Evolutionary conservation across 2,797 vertebrate species (phyloP).

Genomic region (Morelia viridis): DNA sequence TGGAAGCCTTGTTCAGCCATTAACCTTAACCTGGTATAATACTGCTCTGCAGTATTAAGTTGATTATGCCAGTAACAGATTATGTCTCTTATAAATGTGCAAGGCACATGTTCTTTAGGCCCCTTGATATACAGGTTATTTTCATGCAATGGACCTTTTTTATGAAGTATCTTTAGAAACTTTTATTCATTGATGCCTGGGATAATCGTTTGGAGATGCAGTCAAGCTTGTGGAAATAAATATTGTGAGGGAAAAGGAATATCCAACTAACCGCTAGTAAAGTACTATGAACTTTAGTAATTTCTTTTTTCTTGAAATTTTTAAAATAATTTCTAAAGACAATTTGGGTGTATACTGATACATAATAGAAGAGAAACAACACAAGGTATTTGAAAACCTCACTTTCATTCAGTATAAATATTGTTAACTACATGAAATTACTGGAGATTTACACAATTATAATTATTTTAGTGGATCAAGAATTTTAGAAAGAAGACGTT

Average conservation of each 20-base stretch:
- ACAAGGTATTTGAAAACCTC: slow-evolving; percentile 7
- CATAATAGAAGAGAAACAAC: not conserved
- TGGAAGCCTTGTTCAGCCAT: not conserved
- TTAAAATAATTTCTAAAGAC: slow-evolving; percentile 14
- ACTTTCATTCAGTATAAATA: slow-evolving; percentile 36
- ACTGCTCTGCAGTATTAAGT: not conserved
- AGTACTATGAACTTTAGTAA: too few relatives aligned
- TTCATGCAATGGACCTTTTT: too few relatives aligned
- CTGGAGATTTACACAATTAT: not conserved
- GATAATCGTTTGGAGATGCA: too few relatives aligned
- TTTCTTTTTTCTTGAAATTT: too few relatives aligned
- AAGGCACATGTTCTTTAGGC: not conserved
- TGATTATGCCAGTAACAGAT: too few relatives aligned
- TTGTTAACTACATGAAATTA: slow-evolving; percentile 29
- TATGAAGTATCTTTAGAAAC: too few relatives aligned
- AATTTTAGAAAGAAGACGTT: slow-evolving; percentile 35
- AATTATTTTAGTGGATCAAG: not conserved
- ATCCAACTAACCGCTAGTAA: too few relatives aligned
- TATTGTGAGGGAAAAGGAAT: too few relatives aligned
- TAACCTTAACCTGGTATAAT: not conserved
- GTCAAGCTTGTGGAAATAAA: too few relatives aligned
- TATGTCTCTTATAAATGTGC: not conserved
- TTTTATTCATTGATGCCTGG: too few relatives aligned
- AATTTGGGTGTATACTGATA: not conserved
- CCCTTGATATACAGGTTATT: too few relatives aligned